Percentiles rank a stretch among this genome's conserved stretches.
Conservation (phyloP, 2,888 invertebrate genomes). For the Danaus chrysippus region DNA sequence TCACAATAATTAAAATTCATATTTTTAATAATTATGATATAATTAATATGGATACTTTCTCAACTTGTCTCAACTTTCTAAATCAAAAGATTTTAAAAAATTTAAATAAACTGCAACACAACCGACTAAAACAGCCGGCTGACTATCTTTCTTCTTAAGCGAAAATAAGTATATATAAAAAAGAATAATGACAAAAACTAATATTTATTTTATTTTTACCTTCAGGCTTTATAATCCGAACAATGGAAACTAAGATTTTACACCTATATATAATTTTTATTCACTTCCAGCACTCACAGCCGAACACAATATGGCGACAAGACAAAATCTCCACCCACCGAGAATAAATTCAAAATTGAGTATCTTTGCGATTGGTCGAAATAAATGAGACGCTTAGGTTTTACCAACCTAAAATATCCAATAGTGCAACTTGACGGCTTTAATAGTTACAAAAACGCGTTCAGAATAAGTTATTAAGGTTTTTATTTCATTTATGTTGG, state of each 20-base stretch:
- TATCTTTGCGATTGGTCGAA: constrained; percentile 60
- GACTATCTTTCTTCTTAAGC: constrained; percentile 10
- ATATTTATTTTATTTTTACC: constrained; percentile 60
- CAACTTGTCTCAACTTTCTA: constrained; percentile 1
- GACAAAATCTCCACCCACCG: constrained; percentile 70
- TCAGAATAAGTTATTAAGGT: constrained; percentile 1
- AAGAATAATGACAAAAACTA: constrained; percentile 61
- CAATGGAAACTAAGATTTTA: constrained; percentile 62
- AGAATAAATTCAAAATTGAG: constrained; percentile 70
- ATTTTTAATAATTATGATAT: background rate
- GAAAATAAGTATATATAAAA: constrained; percentile 12
- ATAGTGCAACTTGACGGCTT: constrained; percentile 21
- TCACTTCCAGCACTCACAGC: constrained; percentile 75
- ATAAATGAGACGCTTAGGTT: constrained; percentile 62
- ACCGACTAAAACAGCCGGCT: constrained; percentile 29
- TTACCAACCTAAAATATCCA: constrained; percentile 44
- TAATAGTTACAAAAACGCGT: constrained; percentile 20
- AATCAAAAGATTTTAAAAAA: constrained; percentile 5
- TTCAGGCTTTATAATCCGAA: constrained; percentile 66
- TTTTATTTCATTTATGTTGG: no score
- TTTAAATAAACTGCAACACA: constrained; percentile 28
- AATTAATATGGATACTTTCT: background rate
- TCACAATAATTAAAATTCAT: background rate
- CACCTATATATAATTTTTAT: constrained; percentile 60
- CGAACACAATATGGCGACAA: constrained; percentile 77